phyloP scores from a whole-genome alignment of 2,113 vertebrate genomes.

The Megaceryle torquata region DNA sequence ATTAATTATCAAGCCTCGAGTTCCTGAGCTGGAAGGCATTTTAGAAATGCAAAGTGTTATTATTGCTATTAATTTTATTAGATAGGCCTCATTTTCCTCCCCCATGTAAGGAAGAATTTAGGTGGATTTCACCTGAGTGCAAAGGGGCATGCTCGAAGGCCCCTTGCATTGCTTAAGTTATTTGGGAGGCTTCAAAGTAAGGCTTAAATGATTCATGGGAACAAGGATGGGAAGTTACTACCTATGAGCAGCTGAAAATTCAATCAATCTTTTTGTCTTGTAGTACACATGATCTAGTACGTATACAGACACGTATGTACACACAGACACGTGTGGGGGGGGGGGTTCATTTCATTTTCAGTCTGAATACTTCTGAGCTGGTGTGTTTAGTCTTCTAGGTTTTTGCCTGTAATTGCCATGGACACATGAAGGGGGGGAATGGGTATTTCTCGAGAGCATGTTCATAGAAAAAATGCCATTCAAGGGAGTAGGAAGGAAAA shows the following conservation, averaged over 20 bases:
- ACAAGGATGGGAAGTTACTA: neutral
- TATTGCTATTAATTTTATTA: conserved; percentile 61
- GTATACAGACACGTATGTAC: neutral
- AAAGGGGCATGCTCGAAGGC: neutral
- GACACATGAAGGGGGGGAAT: neutral
- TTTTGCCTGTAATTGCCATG: neutral
- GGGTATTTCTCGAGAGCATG: neutral
- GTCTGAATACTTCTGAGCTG: neutral
- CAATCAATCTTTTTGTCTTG: neutral
- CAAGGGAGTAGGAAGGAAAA: neutral
- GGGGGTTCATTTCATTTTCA: neutral
- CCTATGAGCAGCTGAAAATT: conserved; percentile 8
- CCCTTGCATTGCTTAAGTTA: neutral
- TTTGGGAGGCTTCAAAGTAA: neutral
- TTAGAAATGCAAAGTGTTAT: conserved; percentile 61
- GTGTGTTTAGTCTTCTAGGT: neutral
- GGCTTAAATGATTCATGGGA: neutral
- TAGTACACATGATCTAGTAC: neutral
- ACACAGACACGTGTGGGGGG: no score
- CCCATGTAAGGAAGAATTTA: conserved; percentile 8
- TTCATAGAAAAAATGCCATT: neutral
- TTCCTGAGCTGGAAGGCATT: conserved; percentile 61
- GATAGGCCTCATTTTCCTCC: conserved; percentile 12
- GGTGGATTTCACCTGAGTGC: conserved; percentile 40
- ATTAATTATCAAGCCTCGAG: conserved; percentile 61